A percentile compares a stretch with the other conserved stretches of the same genome.
Evolutionary conservation across 2,113 vertebrate species (phyloP).

Genomic region (Sceloporus undulatus): DNA sequence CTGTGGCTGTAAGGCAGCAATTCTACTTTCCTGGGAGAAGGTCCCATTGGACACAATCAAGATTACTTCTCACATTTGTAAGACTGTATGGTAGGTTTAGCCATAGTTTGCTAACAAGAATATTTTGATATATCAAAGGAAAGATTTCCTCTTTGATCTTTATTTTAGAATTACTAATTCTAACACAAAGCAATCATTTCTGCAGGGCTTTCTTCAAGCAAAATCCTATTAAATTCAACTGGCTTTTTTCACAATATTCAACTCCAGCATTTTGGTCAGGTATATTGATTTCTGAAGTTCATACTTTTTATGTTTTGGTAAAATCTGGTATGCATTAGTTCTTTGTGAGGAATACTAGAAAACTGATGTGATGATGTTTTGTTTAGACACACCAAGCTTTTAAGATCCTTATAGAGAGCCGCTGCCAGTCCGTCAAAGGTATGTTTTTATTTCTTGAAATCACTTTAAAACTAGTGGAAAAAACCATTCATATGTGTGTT

Average conservation of each 20-base stretch:
- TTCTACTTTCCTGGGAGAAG: background rate
- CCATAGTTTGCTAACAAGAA: background rate
- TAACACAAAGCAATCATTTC: slow-evolving; percentile 53
- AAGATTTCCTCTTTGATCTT: background rate
- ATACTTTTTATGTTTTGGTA: slow-evolving; percentile 15
- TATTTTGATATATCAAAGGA: background rate
- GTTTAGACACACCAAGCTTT: slow-evolving; percentile 95
- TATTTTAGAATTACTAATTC: slow-evolving; percentile 42
- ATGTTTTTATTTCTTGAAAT: slow-evolving; percentile 56
- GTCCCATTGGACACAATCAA: background rate
- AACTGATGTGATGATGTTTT: slow-evolving; percentile 26
- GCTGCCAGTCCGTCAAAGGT: slow-evolving; percentile 88
- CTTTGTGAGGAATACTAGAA: slow-evolving; percentile 23
- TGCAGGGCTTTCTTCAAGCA: slow-evolving; percentile 87
- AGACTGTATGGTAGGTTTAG: background rate
- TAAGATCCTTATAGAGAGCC: slow-evolving; percentile 86
- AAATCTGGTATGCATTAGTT: background rate
- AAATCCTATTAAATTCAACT: slow-evolving; percentile 83
- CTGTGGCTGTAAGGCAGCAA: background rate
- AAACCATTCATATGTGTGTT: background rate
- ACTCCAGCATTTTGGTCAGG: slow-evolving; percentile 91
- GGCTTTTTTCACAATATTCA: slow-evolving; percentile 88
- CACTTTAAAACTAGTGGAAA: background rate
- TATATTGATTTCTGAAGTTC: slow-evolving; percentile 61
- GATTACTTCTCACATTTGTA: background rate